A percentile compares a stretch with the other conserved stretches of the same genome.
Evolutionary conservation across 1,140 invertebrate genomes (phyloP).

Genomic region (Eulimnadia texana): DNA sequence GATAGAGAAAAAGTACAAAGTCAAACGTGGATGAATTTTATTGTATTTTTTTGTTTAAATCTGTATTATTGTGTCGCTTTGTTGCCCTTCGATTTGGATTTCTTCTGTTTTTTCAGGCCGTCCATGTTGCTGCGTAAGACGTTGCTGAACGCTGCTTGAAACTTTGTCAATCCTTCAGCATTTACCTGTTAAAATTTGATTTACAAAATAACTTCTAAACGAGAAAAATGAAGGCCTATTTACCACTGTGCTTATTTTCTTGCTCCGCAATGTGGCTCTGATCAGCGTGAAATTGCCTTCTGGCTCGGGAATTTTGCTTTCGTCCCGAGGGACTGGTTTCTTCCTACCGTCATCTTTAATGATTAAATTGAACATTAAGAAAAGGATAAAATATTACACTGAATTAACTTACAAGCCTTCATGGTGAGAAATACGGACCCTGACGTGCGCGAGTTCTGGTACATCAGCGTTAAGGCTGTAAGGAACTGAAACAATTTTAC

Average conservation of each 20-base stretch:
- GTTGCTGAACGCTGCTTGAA: conserved; percentile 1
- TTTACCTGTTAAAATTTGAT: background rate
- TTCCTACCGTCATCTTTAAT: conserved; percentile 9
- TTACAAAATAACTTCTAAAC: background rate
- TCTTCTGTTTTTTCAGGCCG: conserved; percentile 14
- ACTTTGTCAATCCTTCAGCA: background rate
- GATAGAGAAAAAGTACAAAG: too few species aligned
- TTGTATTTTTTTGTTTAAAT: background rate
- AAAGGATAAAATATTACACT: background rate
- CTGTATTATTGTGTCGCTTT: conserved; percentile 11
- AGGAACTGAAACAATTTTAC: conserved; percentile 7
- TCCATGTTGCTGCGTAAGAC: conserved; percentile 10
- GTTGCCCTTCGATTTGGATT: conserved; percentile 11
- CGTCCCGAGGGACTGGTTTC: conserved; percentile 5
- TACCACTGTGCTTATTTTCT: conserved; percentile 16
- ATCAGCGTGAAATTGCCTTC: conserved; percentile 6
- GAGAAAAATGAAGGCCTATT: background rate
- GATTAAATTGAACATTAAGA: background rate
- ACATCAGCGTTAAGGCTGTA: conserved; percentile 13
- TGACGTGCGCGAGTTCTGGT: conserved; percentile 6
- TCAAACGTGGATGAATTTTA: too few species aligned
- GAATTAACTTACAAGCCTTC: conserved; percentile 12
- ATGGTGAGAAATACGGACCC: conserved; percentile 10
- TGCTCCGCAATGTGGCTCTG: conserved; percentile 9
- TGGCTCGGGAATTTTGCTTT: conserved; percentile 5